Conservation (phyloP, 2,113 vertebrate genomes). For the Sebastes schlegelii region DNA sequence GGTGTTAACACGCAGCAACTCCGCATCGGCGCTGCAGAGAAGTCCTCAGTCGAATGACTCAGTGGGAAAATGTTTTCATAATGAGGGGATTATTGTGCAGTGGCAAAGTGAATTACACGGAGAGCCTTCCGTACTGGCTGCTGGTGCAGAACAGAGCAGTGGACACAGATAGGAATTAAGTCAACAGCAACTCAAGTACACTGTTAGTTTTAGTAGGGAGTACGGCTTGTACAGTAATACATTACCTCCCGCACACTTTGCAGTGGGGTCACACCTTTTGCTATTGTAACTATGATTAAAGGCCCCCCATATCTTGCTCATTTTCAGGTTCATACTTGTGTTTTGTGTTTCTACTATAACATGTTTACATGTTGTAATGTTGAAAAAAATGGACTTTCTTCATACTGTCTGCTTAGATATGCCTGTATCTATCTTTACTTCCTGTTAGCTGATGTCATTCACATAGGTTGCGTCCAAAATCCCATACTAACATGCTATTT, state of each 20-base stretch:
- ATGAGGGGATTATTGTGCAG: slow-evolving; percentile 69
- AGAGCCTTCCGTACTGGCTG: slow-evolving; percentile 41
- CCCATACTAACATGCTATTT: too few species aligned
- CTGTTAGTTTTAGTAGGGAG: slow-evolving; percentile 8
- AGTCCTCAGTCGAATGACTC: slow-evolving; percentile 55
- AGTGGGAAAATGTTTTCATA: slow-evolving; percentile 65
- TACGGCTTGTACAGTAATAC: slow-evolving; percentile 10
- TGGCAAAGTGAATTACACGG: slow-evolving; percentile 68
- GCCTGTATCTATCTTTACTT: too few species aligned
- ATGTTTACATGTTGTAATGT: too few species aligned
- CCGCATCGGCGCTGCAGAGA: slow-evolving; percentile 29
- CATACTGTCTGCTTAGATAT: too few species aligned
- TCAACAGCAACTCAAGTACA: slow-evolving; percentile 26
- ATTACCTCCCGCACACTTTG: background rate
- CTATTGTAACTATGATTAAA: background rate
- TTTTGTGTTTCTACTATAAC: too few species aligned
- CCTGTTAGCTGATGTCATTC: too few species aligned
- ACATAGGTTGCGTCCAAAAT: too few species aligned
- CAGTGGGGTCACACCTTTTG: background rate
- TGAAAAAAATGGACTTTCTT: too few species aligned
- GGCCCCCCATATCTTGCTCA: too few species aligned
- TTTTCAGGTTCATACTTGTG: too few species aligned
- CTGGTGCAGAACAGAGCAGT: slow-evolving; percentile 46
- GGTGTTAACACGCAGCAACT: slow-evolving; percentile 35
- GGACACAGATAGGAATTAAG: slow-evolving; percentile 47